Base-by-base conservation (phyloP, 2,797 vertebrate genomes). In the Gymnocypris eckloni region DNA sequence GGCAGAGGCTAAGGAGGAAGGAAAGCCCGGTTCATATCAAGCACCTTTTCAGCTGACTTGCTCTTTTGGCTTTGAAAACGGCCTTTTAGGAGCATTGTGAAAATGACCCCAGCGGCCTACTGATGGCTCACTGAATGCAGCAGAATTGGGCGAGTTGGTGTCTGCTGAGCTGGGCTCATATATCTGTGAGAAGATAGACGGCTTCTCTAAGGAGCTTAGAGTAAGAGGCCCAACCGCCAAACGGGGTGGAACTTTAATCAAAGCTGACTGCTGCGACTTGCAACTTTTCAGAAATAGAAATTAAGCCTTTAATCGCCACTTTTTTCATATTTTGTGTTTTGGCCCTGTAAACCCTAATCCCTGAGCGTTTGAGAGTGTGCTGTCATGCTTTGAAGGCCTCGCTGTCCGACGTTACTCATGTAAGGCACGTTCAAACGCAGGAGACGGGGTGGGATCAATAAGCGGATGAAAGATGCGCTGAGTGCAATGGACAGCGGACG, bases 191-290 rank as follows among this genome's bases (percentile, higher is more conserved):
- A 88, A 89, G 86, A 89, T 81, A 87, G 87, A 89, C 61, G 43
- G 79, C 87, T 87, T 88, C 85, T 83, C 83, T 89, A 87, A 91
- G 82, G 82, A 91, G 91, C 90, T 91, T 91, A 91, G 61, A 86
- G 80, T 88, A 89, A 82, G 86, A 89, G 50, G 83, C 69, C 84
- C 87, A 37, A 71, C 78, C 70, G 86, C 81, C 82, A 88, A 88
- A 90, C 72, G 33, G 81, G 83, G 67, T 73, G 56, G 76, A 90
- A 89, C 82, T 86, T 87, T 87, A 85, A 76, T 87, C 81, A 83
- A 79, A 85, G 59, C 86, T 83, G 79, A 78, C 85, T 90, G 90
- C 89, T 88, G 89, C 61, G 45, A 89, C 87, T 77, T 85, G 89
- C 87, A 86, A 86, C 83, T 86, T 85, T 83, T 82, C 59, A 78